These are phyloP conservation scores for Stenichneumon culpator DNA, from an alignment of 2,888 invertebrate genomes.

Conservation along the genomic window DNA sequence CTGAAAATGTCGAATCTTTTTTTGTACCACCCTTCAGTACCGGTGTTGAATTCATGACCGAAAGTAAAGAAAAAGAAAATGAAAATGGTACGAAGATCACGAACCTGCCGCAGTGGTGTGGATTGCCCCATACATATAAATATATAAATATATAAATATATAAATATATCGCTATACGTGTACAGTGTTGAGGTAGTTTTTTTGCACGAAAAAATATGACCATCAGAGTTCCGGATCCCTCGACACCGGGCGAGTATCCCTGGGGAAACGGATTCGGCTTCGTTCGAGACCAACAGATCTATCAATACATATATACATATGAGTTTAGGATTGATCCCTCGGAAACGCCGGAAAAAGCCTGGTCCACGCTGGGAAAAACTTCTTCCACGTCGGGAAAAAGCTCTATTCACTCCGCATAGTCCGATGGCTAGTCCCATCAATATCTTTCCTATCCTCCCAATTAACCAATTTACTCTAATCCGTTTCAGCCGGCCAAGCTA, in stretches of 20 bases:
- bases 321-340: conserved; percentile 2
- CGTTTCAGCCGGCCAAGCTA: too few relatives aligned
- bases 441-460: not conserved
- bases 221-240: not conserved
- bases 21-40: too few relatives aligned
- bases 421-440: not conserved
- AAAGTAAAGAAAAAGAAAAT: too few relatives aligned
- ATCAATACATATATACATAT: not conserved
- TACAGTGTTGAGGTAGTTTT: not conserved
- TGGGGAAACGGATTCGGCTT: conserved; percentile 3
- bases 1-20: too few relatives aligned
- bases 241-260: not conserved
- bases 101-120: too few relatives aligned
- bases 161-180: not conserved
- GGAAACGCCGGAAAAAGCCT: not conserved
- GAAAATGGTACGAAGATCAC: too few relatives aligned
- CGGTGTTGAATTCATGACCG: too few relatives aligned
- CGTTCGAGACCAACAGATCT: not conserved
- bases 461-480: too few relatives aligned
- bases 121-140: too few relatives aligned
- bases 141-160: not conserved
- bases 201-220: not conserved
- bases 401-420: not conserved
- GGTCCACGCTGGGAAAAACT: not conserved
- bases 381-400: not conserved